Percentiles rank a stretch among this genome's conserved stretches.
phyloP scores from a whole-genome alignment of 2,888 invertebrate genomes.

The Plusia festucae region DNA sequence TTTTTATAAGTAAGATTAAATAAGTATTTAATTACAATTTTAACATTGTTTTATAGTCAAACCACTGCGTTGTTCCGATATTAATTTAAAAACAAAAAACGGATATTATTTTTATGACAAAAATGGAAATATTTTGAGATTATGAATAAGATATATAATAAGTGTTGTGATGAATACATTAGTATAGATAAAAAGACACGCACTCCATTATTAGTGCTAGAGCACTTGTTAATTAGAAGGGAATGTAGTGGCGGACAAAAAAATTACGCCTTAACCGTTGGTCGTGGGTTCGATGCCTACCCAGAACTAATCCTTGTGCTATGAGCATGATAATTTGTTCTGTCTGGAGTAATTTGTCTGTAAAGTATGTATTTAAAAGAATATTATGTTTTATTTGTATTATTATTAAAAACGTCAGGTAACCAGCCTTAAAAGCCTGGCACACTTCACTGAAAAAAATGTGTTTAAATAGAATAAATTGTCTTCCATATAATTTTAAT shows the following conservation, averaged over 20 bases:
- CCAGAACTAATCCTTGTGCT: too few species aligned
- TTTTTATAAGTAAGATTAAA: neutral
- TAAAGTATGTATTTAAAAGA: too few species aligned
- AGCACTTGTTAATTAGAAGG: slow-evolving; percentile 34
- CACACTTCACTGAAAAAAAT: too few species aligned
- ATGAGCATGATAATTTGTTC: too few species aligned
- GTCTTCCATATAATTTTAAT: too few species aligned
- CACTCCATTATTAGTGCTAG: slow-evolving; percentile 56
- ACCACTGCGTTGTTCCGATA: slow-evolving; percentile 12
- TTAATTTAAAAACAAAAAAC: slow-evolving; percentile 9
- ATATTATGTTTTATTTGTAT: too few species aligned
- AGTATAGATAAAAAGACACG: slow-evolving; percentile 49
- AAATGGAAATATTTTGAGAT: slow-evolving; percentile 48
- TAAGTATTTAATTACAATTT: neutral
- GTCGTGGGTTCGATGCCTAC: too few species aligned
- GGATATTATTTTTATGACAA: slow-evolving; percentile 41
- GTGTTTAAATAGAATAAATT: too few species aligned
- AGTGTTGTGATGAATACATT: slow-evolving; percentile 62
- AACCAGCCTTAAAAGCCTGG: too few species aligned
- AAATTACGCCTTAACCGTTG: neutral
- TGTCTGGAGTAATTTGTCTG: too few species aligned
- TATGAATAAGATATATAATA: slow-evolving; percentile 32
- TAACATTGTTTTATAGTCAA: slow-evolving; percentile 7
- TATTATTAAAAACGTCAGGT: too few species aligned
- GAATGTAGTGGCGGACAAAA: slow-evolving; percentile 31